Evolutionary conservation across 1,140 invertebrate species (phyloP), one percentile per base, ranked within the genome.

Genomic region (Parapsyche elsis): DNA sequence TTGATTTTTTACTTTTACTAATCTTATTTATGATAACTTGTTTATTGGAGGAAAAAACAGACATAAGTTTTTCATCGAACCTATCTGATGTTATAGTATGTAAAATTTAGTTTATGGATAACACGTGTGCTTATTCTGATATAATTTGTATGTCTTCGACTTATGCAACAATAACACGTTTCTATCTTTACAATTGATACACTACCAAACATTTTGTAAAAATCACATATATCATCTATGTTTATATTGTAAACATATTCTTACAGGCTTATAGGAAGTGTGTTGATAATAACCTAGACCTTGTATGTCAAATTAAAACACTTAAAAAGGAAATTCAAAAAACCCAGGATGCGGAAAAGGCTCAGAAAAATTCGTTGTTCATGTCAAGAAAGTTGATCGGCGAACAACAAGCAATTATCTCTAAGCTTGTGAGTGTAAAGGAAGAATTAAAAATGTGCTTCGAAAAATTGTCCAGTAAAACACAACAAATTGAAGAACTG

Each of bases 321-420:
- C 24, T 81, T 10, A 30, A 81, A 64, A 78, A 75, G 24, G 21
- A 79, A 81, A 74, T 78, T 10, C 38, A 5, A 23, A 16, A 9
- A 12, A 14, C 79, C n/a, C 45, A 77, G 38, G 77, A 80, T 30
- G 74, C 86, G 16, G 87, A 87, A 81, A 88, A 88, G 78, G 86
- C 86, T 0, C 87, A 88, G 83, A 84, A 86, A 14, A 86, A 86
- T 73, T 85, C 87, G 80, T 85, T 88, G 59, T 78, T 85, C 59
- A 84, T 84, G 12, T 87, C 87, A 21, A 84, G 87, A 45, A 86
- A 89, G 85, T 87, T 89, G 85, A 88, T 89, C 38, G 85, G 80
- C 21, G 88, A 87, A 76, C 84, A 89, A 57, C 88, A 89, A 83
- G 85, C 87, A 59, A 88, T 87, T 7, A 86, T 89, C 21, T 87